phyloP scores from a whole-genome alignment of 2,888 invertebrate species.

The Thereva unica region DNA sequence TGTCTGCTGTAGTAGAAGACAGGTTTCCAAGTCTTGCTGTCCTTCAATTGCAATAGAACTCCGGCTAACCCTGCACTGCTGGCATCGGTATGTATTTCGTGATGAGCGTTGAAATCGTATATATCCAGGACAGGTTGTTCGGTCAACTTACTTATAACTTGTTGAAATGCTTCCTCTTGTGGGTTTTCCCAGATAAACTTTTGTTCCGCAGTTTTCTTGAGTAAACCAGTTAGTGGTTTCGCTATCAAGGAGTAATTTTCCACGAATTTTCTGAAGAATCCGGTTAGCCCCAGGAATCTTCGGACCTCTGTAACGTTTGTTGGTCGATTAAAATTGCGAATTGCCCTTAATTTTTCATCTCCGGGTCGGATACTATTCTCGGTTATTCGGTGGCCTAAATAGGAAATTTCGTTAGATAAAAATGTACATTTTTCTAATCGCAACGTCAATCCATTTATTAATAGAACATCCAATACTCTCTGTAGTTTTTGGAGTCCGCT shows the following conservation, averaged over 20 bases:
- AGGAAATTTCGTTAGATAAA: constrained; percentile 37
- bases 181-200: constrained; percentile 34
- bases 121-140: constrained; percentile 35
- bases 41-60: constrained; percentile 38
- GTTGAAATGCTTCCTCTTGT: constrained; percentile 32
- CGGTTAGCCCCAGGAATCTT: constrained; percentile 14
- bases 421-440: constrained; percentile 41
- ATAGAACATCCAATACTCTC: constrained; percentile 37
- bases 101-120: constrained; percentile 33
- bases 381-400: constrained; percentile 40
- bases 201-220: constrained; percentile 21
- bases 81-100: constrained; percentile 43
- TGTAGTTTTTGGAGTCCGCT: constrained; percentile 25
- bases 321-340: neutral
- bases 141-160: constrained; percentile 28
- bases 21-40: constrained; percentile 37
- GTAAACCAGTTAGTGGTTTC: constrained; percentile 32
- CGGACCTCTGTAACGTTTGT: neutral
- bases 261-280: constrained; percentile 26
- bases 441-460: constrained; percentile 38
- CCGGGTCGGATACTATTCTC: constrained; percentile 41
- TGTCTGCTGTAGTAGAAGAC: constrained; percentile 43
- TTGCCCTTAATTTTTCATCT: constrained; percentile 19
- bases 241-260: constrained; percentile 15
- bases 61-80: constrained; percentile 42